phyloP scores from a whole-genome alignment of 1,140 invertebrate genomes.

The Paralvinella palmiformis region DNA sequence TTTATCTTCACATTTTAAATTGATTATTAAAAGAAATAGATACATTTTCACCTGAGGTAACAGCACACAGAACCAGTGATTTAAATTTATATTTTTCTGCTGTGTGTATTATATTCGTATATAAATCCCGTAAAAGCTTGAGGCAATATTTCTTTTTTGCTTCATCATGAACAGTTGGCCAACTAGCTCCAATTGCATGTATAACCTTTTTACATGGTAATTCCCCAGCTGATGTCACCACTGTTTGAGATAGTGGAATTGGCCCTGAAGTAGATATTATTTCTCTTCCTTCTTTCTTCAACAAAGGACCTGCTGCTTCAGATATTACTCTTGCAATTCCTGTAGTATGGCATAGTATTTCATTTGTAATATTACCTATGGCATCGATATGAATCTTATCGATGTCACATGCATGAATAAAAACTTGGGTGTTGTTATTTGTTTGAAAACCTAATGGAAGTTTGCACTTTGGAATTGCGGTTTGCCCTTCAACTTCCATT shows the following conservation, averaged over 20 bases:
- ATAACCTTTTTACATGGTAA: slow-evolving; percentile 26
- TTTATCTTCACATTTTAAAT: too few species aligned
- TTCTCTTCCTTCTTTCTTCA: slow-evolving; percentile 3
- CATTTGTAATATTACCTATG: slow-evolving; percentile 9
- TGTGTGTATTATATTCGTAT: too few species aligned
- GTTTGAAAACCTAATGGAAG: too few species aligned
- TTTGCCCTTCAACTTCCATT: too few species aligned
- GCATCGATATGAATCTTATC: neutral
- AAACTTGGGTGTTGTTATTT: too few species aligned
- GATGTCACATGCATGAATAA: too few species aligned
- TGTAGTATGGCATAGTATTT: neutral
- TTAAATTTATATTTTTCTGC: too few species aligned
- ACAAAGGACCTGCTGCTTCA: slow-evolving; percentile 5
- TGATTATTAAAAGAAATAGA: too few species aligned
- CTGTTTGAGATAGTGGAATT: neutral
- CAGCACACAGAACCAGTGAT: too few species aligned
- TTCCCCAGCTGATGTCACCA: slow-evolving; percentile 17
- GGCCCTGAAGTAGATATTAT: neutral
- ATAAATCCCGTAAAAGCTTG: too few species aligned
- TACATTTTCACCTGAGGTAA: too few species aligned
- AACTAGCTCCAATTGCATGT: slow-evolving; percentile 35
- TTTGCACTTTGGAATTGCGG: too few species aligned
- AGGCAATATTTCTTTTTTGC: slow-evolving; percentile 17
- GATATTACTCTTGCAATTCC: slow-evolving; percentile 12
- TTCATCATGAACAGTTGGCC: slow-evolving; percentile 21